phyloP scores from a whole-genome alignment of 2,113 vertebrate species.

The Microcebus ravelobensis region DNA sequence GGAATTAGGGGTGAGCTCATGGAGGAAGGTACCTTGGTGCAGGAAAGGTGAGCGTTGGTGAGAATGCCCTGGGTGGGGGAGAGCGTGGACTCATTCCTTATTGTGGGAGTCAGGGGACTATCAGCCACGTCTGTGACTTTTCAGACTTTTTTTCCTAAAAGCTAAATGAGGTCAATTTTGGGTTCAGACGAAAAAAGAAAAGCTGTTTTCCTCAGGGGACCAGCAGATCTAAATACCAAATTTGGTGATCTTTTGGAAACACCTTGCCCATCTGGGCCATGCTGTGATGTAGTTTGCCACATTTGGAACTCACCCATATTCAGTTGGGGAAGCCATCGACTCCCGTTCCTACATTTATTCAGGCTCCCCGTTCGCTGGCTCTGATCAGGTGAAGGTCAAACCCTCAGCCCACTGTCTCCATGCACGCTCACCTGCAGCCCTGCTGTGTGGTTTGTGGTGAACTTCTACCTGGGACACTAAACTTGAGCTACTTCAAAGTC shows the following conservation, averaged over 20 bases:
- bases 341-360: background rate
- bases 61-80: background rate
- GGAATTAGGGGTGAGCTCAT: background rate
- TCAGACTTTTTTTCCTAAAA: background rate
- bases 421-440: background rate
- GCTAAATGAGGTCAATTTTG: background rate
- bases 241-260: background rate
- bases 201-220: background rate
- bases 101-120: background rate
- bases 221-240: background rate
- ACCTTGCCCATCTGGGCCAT: background rate
- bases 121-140: background rate
- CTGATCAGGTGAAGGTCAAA: background rate
- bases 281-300: background rate
- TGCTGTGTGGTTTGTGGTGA: background rate
- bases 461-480: background rate
- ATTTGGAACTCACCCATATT: background rate
- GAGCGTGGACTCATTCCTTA: background rate
- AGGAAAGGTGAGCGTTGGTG: background rate
- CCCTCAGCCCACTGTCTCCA: background rate
- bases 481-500: background rate
- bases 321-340: background rate
- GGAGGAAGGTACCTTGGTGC: background rate
- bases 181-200: background rate
- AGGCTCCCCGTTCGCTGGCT: background rate